These are phyloP conservation scores for Ianthella basta DNA, from an alignment of 37 sponge, comb jelly and placozoan genomes.

Conservation along the genomic window DNA sequence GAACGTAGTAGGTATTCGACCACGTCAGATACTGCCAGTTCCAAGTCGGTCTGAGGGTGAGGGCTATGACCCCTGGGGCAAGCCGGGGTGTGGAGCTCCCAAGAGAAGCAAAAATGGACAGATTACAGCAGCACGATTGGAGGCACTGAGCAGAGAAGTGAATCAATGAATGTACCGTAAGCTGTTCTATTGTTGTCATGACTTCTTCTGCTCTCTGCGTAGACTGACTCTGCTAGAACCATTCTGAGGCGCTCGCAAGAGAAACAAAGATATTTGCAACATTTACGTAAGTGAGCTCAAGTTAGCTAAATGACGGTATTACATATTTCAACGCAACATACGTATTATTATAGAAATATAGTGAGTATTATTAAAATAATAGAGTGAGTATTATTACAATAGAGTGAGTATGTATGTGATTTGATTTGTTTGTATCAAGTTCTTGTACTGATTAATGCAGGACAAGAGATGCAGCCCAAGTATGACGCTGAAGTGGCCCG, in stretches of 20 bases:
- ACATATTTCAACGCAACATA: neutral
- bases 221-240: neutral
- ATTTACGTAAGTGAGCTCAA: neutral
- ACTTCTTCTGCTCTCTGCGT: neutral
- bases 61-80: conserved; percentile 68
- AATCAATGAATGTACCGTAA: neutral
- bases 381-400: too few relatives aligned
- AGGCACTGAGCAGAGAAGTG: conserved; percentile 9
- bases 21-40: too few relatives aligned
- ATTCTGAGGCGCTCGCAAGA: too few relatives aligned
- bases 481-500: neutral
- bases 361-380: too few relatives aligned
- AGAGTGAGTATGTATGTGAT: too few relatives aligned
- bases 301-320: neutral
- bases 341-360: neutral
- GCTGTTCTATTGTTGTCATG: neutral
- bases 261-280: too few relatives aligned
- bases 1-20: neutral
- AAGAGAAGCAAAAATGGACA: conserved; percentile 26
- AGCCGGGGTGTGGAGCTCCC: conserved; percentile 59
- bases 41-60: neutral
- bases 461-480: neutral
- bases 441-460: neutral
- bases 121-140: neutral
- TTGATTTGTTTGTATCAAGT: neutral